Evolutionary conservation across 2,888 invertebrate species (phyloP).

Genomic region (Tanypteryx hageni): DNA sequence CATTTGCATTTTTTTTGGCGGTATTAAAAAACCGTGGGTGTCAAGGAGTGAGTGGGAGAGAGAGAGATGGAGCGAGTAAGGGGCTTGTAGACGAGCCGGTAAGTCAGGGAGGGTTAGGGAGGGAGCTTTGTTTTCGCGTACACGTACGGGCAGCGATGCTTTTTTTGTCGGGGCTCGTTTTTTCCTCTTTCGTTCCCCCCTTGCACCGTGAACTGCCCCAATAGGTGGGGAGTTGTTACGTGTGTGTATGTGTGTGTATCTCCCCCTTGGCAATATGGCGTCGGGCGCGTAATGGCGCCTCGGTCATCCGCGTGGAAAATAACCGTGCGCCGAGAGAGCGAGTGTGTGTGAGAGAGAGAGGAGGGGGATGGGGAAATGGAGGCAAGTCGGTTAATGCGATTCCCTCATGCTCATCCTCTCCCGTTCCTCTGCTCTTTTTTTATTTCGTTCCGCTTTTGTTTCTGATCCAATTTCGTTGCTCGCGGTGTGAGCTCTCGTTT

Average conservation of each 20-base stretch:
- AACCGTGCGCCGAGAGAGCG: conserved; percentile 14
- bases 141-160: conserved; percentile 42
- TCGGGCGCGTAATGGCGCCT: conserved; percentile 21
- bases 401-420: not conserved
- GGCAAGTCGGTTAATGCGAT: conserved; percentile 21
- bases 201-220: not conserved
- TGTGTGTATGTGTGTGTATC: not conserved
- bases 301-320: conserved; percentile 57
- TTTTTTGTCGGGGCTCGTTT: conserved; percentile 27
- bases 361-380: not conserved
- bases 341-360: not conserved
- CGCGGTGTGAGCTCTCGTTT: conserved; percentile 8
- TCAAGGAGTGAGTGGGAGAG: not conserved
- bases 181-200: not conserved
- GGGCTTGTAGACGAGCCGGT: not conserved
- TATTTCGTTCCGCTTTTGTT: conserved; percentile 53
- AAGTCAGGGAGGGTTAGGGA: not conserved
- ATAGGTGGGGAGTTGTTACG: conserved; percentile 13
- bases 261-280: conserved; percentile 37
- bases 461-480: conserved; percentile 38
- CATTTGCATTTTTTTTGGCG: not conserved
- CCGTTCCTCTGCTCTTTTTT: not conserved
- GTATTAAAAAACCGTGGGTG: not conserved
- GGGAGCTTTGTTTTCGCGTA: not conserved
- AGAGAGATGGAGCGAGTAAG: not conserved